A percentile compares a stretch with the other conserved stretches of the same genome.
phyloP scores from a whole-genome alignment of 23 tunicate species.

The Trididemnum miniatum region DNA sequence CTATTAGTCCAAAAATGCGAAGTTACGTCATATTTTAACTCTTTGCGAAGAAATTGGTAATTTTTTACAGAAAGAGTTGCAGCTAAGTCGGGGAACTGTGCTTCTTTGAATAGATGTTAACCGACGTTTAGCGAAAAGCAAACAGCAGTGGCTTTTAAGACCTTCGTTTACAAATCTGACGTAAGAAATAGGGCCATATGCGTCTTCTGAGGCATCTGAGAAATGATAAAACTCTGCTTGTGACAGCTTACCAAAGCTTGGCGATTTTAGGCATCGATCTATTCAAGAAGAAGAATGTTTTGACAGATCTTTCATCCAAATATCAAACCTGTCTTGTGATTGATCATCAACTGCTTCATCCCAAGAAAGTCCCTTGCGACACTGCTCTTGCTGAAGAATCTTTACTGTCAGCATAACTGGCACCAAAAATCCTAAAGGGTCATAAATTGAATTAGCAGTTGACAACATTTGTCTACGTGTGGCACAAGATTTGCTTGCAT shows the following conservation, averaged over 20 bases:
- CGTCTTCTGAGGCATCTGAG: too few relatives aligned
- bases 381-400: too few relatives aligned
- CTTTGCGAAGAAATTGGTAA: constrained; percentile 28
- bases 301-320: background rate
- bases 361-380: too few relatives aligned
- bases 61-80: constrained; percentile 25
- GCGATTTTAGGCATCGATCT: too few relatives aligned
- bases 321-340: background rate
- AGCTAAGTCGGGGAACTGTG: constrained; percentile 37
- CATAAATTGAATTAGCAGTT: constrained; percentile 20
- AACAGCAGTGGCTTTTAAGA: constrained; percentile 23
- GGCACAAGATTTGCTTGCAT: background rate
- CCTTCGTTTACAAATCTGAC: constrained; percentile 4
- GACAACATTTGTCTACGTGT: background rate
- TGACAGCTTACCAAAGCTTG: too few relatives aligned
- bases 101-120: constrained; percentile 29
- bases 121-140: constrained; percentile 36
- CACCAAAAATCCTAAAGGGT: constrained; percentile 32
- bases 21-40: background rate
- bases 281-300: background rate
- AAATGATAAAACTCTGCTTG: too few relatives aligned
- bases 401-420: too few relatives aligned
- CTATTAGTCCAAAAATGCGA: constrained; percentile 45
- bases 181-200: too few relatives aligned
- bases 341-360: too few relatives aligned